phyloP scores from a whole-genome alignment of 2,888 invertebrate genomes.

The Tipula unca region DNA sequence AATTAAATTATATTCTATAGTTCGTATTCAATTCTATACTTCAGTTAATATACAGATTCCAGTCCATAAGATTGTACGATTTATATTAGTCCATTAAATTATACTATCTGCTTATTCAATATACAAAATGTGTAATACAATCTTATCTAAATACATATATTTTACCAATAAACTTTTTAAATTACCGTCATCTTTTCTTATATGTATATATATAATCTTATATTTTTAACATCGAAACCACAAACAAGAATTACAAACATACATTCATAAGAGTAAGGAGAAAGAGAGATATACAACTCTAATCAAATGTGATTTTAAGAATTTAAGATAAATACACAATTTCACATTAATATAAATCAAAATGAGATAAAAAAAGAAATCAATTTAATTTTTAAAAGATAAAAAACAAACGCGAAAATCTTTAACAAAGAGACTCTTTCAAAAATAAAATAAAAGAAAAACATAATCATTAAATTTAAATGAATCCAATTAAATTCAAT shows the following conservation, averaged over 20 bases:
- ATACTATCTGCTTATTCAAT: background rate
- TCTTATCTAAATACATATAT: background rate
- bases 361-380: background rate
- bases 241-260: background rate
- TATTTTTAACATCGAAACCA: background rate
- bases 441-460: background rate
- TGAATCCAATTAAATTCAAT: slow-evolving; percentile 14
- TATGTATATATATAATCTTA: too few species aligned
- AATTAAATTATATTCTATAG: too few species aligned
- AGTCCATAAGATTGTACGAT: too few species aligned
- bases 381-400: background rate
- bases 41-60: too few species aligned
- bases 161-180: background rate
- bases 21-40: too few species aligned
- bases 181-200: background rate
- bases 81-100: too few species aligned
- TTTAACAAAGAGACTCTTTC: background rate
- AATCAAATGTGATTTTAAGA: background rate
- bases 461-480: slow-evolving; percentile 14
- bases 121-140: background rate
- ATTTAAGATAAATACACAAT: slow-evolving; percentile 8
- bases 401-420: background rate
- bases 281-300: background rate
- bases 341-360: slow-evolving; percentile 8
- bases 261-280: background rate